Evolutionary conservation across 64 coral and sea anemone genomes (phyloP), one percentile per base, ranked within the genome.

Genomic region (Anthopleura sola): DNA sequence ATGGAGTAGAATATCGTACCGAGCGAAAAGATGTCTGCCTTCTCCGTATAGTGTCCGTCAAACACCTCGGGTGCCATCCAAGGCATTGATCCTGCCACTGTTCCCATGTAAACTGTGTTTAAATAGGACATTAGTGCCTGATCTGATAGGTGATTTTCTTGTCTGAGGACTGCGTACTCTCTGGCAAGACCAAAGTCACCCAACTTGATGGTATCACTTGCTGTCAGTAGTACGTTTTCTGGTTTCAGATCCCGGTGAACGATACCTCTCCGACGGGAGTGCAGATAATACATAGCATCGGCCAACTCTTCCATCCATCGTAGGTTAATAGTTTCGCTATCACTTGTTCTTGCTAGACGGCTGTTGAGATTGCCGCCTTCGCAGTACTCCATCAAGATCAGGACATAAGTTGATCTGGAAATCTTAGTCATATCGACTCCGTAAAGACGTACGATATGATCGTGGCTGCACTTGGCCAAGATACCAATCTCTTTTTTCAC

Each of bases 21-120:
- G 33, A 92, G 80, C 0, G 86, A 75, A 84, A 92, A 92, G 0
- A 92, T 37, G 40, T 92, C 91, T 12, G 91, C 81, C 4, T 84
- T 92, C 34, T 87, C 85, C 0, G 80, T 92, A 47, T 92, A 92
- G 51, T 87, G 90, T 50, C 51, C 49, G n/a, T 29, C 0, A 49
- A 87, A 92, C 3, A 92, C 80, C 44, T 92, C 90, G 10, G 90
- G 90, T 19, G 85, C 90, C 85, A 92, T 83, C 55, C 68, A 87
- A 55, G 44, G 1, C 15, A 0, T 5, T 15, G 50, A 55, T 6
- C 90, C 90, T 37, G 33, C 46, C 0, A 0, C 44, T 9, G 85
- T 48, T 0, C 34, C 20, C 50, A 53, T 53, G 50, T 53, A 53
- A 11, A 48, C 46, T 48, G 3, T 3, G 46, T 48, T 48, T 11